Percentiles rank a stretch among this genome's conserved stretches.
These are phyloP conservation scores for Drymodes brunneopygia DNA, from an alignment of 2,113 vertebrate species.

Conservation along the genomic window DNA sequence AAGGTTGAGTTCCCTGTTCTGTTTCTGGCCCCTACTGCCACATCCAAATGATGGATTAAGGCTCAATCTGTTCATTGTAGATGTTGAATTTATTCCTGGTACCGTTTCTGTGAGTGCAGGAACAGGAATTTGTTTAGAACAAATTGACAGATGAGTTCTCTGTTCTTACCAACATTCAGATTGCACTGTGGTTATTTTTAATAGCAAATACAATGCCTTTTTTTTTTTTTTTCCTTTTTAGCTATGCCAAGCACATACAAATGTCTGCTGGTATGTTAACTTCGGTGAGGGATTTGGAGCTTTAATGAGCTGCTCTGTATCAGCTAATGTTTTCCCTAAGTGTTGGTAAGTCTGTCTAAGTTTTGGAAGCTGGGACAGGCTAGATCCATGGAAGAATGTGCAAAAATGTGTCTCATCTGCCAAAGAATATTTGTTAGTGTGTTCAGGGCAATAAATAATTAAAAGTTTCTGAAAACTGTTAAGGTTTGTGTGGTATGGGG, in stretches of 20 bases:
- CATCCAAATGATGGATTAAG: background rate
- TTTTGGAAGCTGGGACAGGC: background rate
- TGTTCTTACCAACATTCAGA: background rate
- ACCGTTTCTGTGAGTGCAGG: background rate
- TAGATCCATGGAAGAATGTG: background rate
- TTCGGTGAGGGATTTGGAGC: background rate
- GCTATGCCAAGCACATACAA: background rate
- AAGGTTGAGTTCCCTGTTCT: background rate
- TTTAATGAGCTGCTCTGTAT: background rate
- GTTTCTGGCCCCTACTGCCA: background rate
- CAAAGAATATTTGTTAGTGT: background rate
- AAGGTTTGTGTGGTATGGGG: background rate
- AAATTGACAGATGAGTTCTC: background rate
- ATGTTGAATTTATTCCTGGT: background rate
- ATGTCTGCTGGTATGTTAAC: background rate
- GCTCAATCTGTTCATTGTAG: background rate
- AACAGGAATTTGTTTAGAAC: background rate
- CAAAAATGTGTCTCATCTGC: background rate
- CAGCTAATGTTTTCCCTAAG: background rate
- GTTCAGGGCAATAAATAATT: background rate
- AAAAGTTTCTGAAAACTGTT: background rate
- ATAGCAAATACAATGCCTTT: background rate
- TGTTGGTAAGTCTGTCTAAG: background rate
- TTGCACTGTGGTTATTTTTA: slow-evolving; percentile 4
- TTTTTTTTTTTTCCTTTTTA: background rate